Conservation (phyloP, 35 echinoderm and acorn worm species). For the Ophiothrix spiculata region DNA sequence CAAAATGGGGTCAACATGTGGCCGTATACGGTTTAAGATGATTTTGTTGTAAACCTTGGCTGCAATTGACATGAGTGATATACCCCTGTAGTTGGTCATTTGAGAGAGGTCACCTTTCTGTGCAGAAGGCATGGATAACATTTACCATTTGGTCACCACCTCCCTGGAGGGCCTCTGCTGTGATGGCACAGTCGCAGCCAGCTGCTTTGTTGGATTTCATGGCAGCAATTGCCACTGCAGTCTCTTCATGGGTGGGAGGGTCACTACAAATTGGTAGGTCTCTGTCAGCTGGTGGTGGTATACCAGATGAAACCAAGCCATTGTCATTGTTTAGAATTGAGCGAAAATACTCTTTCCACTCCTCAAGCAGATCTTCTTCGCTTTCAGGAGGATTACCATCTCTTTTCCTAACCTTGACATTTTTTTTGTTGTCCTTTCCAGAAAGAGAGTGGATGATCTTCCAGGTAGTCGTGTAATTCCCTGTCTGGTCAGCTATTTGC, state of each 20-base stretch:
- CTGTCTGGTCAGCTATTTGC: not conserved
- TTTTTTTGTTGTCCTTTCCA: too few relatives aligned
- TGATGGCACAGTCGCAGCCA: not conserved
- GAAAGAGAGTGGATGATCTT: too few relatives aligned
- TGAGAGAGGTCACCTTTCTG: conserved; percentile 32
- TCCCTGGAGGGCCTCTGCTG: too few relatives aligned
- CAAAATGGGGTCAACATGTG: not conserved
- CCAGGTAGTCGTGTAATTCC: too few relatives aligned
- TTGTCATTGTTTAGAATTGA: conserved; percentile 3
- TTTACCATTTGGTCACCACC: conserved; percentile 10
- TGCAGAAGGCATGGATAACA: conserved; percentile 16
- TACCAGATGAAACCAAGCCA: not conserved
- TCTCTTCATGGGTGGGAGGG: conserved; percentile 21
- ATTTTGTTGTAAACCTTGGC: too few relatives aligned
- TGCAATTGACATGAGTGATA: too few relatives aligned
- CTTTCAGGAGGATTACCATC: not conserved
- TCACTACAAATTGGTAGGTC: conserved; percentile 8
- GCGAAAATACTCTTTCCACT: not conserved
- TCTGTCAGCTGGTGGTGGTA: conserved; percentile 8
- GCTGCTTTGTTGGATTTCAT: too few relatives aligned
- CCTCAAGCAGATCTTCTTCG: not conserved
- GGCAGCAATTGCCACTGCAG: conserved; percentile 5
- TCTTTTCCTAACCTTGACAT: too few relatives aligned
- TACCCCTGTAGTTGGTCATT: conserved; percentile 27
- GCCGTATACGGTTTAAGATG: too few relatives aligned